phyloP scores from a whole-genome alignment of 2,888 invertebrate genomes.

The Papilio protenor region DNA sequence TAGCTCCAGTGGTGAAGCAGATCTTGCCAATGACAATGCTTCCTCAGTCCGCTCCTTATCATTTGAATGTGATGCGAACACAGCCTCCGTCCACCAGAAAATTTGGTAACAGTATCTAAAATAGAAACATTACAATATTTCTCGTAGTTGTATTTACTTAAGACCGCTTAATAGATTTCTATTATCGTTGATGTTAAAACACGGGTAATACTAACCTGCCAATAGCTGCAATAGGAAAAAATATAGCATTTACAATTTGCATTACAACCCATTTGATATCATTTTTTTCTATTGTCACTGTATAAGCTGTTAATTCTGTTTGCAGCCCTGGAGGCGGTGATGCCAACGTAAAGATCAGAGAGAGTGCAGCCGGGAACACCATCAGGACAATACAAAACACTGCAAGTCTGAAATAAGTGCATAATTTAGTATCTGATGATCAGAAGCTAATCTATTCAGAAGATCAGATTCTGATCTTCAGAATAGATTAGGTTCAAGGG shows the following conservation, averaged over 20 bases:
- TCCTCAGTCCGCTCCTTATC: conserved; percentile 85
- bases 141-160: neutral
- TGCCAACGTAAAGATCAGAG: conserved; percentile 84
- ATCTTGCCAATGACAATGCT: conserved; percentile 84
- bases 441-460: too few species aligned
- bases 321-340: conserved; percentile 84
- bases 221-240: conserved; percentile 86
- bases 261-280: conserved; percentile 73
- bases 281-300: conserved; percentile 72
- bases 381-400: conserved; percentile 69
- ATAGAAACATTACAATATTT: conserved; percentile 17
- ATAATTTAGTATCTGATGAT: neutral
- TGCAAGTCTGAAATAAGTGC: conserved; percentile 60
- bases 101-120: conserved; percentile 88
- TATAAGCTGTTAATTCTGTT: conserved; percentile 69
- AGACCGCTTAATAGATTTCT: neutral
- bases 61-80: conserved; percentile 78
- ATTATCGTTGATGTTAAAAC: conserved; percentile 16
- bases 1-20: conserved; percentile 89
- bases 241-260: conserved; percentile 79
- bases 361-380: conserved; percentile 83
- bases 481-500: neutral
- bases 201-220: conserved; percentile 79
- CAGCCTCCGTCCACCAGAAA: conserved; percentile 90
- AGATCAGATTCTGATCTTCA: too few species aligned